Evolutionary conservation across 2,888 invertebrate species (phyloP).

Genomic region (Campaea margaritaria): DNA sequence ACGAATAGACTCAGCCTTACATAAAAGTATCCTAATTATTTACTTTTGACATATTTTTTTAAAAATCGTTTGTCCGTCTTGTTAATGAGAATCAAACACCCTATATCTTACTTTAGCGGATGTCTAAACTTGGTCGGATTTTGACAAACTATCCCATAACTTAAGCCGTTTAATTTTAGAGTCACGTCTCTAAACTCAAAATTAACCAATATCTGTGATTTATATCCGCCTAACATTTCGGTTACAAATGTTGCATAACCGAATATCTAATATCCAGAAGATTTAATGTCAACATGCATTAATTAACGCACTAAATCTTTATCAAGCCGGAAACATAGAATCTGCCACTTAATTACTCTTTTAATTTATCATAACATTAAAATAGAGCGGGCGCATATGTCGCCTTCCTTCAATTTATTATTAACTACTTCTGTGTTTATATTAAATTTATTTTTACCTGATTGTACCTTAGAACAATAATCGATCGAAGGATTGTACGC

Average conservation of each 20-base stretch:
- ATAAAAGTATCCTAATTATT: too few relatives aligned
- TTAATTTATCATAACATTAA: slow-evolving; percentile 11
- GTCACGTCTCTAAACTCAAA: slow-evolving; percentile 16
- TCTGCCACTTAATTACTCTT: slow-evolving; percentile 17
- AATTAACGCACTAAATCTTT: slow-evolving; percentile 23
- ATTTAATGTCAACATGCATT: slow-evolving; percentile 17
- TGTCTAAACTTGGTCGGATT: not conserved
- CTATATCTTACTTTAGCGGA: not conserved
- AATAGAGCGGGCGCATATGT: slow-evolving; percentile 14
- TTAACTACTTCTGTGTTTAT: not conserved
- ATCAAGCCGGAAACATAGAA: slow-evolving; percentile 25
- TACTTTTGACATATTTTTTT: too few relatives aligned
- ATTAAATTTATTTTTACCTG: not conserved
- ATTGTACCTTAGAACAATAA: too few relatives aligned
- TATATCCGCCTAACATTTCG: slow-evolving; percentile 28
- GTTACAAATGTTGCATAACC: slow-evolving; percentile 31
- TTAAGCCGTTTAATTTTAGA: slow-evolving; percentile 11
- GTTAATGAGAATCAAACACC: too few relatives aligned
- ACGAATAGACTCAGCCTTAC: too few relatives aligned
- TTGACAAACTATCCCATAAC: slow-evolving; percentile 12
- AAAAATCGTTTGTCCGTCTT: too few relatives aligned
- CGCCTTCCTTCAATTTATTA: slow-evolving; percentile 10
- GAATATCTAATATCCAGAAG: slow-evolving; percentile 14
- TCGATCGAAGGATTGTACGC: too few relatives aligned
- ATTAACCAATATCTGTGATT: slow-evolving; percentile 12